Evolutionary conservation across 2,113 vertebrate genomes (phyloP).

Genomic region (Brachirus orientalis): DNA sequence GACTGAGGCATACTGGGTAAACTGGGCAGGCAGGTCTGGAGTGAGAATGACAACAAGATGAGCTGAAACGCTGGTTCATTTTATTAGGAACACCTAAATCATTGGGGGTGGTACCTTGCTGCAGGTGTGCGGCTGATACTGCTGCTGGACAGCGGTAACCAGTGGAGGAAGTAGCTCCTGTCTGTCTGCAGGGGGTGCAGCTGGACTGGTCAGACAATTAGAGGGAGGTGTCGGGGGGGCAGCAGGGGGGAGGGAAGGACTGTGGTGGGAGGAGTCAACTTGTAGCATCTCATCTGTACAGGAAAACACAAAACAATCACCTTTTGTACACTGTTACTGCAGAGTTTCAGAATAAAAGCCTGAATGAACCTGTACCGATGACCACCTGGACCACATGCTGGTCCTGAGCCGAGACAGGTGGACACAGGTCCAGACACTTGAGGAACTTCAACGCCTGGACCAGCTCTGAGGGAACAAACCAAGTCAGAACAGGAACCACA

Average conservation of each 20-base stretch:
- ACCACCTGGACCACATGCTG: constrained; percentile 61
- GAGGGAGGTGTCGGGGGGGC: background rate
- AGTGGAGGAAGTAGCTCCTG: constrained; percentile 58
- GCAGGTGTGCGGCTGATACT: too few species aligned
- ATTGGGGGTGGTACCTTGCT: constrained; percentile 50
- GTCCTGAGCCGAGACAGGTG: background rate
- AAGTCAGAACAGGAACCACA: background rate
- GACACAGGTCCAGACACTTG: constrained; percentile 41
- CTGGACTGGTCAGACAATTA: background rate
- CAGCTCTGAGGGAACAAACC: constrained; percentile 59
- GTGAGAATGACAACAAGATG: too few species aligned
- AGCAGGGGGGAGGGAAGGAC: background rate
- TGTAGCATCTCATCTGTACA: constrained; percentile 43
- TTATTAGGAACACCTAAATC: background rate
- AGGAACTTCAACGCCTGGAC: constrained; percentile 72
- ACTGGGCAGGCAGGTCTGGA: constrained; percentile 79
- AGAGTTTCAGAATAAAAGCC: background rate
- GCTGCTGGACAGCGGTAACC: background rate
- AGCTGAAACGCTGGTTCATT: background rate
- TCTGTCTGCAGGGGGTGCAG: constrained; percentile 6
- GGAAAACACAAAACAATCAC: background rate
- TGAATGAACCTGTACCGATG: constrained; percentile 56
- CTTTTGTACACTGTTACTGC: too few species aligned
- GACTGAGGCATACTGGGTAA: constrained; percentile 52
- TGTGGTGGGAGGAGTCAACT: background rate